Conservation (phyloP, 2,888 invertebrate genomes). For the Mythimna vitellina region DNA sequence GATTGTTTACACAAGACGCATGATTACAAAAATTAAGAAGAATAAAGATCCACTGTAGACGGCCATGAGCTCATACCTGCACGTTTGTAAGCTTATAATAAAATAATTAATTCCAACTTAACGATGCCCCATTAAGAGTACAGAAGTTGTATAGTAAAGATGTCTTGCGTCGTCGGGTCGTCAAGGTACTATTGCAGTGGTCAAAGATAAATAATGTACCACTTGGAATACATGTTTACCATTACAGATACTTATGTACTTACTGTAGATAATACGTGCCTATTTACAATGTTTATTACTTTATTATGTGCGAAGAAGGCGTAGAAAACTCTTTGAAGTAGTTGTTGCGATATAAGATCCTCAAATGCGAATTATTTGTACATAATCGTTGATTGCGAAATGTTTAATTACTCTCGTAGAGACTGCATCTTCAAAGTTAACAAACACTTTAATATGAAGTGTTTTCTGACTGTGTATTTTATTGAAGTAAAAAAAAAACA, state of each 20-base stretch:
- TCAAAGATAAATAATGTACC: conserved; percentile 57
- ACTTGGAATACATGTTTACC: conserved; percentile 56
- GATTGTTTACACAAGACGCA: conserved; percentile 13
- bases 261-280: conserved; percentile 27
- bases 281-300: conserved; percentile 47
- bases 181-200: conserved; percentile 70
- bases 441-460: neutral
- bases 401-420: conserved; percentile 4
- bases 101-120: conserved; percentile 73
- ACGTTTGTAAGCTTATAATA: conserved; percentile 65
- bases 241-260: conserved; percentile 37
- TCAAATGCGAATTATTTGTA: conserved; percentile 13
- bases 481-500: neutral
- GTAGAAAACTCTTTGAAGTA: conserved; percentile 28
- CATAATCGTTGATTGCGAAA: conserved; percentile 5
- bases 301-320: conserved; percentile 27
- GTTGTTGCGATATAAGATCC: conserved; percentile 27
- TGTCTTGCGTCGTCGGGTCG: conserved; percentile 62
- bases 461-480: conserved; percentile 6
- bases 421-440: neutral
- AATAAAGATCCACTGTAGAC: conserved; percentile 54
- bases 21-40: conserved; percentile 40
- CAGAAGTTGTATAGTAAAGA: conserved; percentile 70
- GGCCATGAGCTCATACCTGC: conserved; percentile 72
- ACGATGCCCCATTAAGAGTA: conserved; percentile 70